Evolutionary conservation across 2,888 invertebrate genomes (phyloP), one percentile per base, ranked within the genome.

Genomic region (Eristalis pertinax): DNA sequence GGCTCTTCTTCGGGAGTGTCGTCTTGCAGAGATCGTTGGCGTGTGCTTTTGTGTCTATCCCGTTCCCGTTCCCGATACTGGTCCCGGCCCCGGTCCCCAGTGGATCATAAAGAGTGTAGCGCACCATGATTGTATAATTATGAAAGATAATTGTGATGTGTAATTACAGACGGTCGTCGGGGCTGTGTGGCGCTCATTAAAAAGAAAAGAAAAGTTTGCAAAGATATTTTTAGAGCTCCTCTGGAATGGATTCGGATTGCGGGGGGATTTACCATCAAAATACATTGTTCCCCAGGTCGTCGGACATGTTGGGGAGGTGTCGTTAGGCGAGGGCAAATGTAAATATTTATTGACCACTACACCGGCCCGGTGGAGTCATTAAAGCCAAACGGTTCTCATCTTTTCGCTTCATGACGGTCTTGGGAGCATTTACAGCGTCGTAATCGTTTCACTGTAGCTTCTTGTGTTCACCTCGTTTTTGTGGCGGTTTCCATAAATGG

Each of bases 91-190:
- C n/a, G 19, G 65, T 69, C 72, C 22, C 65, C 19, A 19, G 58
- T 65, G 73, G 35, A 4, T 50, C 60, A 73, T 73, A 65, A 79
- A 73, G 43, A 73, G 72, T 60, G 35, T 24, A 29, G 72, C 64
- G 64, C 62, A 67, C 79, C 72, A 79, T 58, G 72, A 80, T 67
- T 73, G 79, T 80, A 68, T 74, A 80, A 80, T 80, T 74, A 80
- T 73, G 68, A 74, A 80, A 80, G 80, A 80, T 80, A 80, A 74
- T 80, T 80, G 80, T 68, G 68, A 68, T 80, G 67, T 80, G 64
- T 80, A 74, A 80, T 80, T 80, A 65, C 80, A 68, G 63, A 62
- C 67, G 24, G 65, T 58, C 72, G 65, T 58, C 72, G 24, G 63
- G 19, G 38, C 29, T 43, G 43, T 19, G 15, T 60, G 26, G 70